A percentile compares a stretch with the other conserved stretches of the same genome.
phyloP scores from a whole-genome alignment of 2,113 vertebrate genomes.

The Phaethornis superciliosus region DNA sequence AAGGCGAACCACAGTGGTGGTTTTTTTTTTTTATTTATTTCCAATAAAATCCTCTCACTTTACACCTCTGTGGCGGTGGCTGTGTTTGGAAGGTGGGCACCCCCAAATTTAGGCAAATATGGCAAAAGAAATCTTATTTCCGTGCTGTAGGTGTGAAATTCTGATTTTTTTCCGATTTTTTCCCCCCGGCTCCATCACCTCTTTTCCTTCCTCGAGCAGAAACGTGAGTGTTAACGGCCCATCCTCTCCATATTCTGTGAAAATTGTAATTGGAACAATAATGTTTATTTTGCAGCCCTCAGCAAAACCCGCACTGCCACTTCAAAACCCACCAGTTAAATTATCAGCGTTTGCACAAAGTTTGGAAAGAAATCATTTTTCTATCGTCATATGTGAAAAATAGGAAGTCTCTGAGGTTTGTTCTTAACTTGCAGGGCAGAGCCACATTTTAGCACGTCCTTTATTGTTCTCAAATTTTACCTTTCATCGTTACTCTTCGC shows the following conservation, averaged over 20 bases:
- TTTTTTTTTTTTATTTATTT: too few relatives aligned
- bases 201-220: background rate
- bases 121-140: background rate
- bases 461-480: background rate
- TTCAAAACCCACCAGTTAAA: background rate
- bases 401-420: background rate
- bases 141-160: background rate
- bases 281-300: background rate
- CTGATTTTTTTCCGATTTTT: background rate
- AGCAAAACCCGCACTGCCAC: background rate
- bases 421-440: background rate
- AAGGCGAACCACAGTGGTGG: rapidly evolving
- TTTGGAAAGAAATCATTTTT: background rate
- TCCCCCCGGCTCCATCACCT: rapidly evolving
- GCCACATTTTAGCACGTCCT: background rate
- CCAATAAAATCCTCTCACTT: background rate
- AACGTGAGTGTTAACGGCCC: background rate
- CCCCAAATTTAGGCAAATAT: background rate
- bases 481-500: background rate
- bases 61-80: background rate
- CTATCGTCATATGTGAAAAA: background rate
- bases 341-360: background rate
- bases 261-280: background rate
- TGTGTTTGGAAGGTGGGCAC: background rate
- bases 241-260: background rate